Base-by-base conservation (phyloP, 1,140 invertebrate species). In the Plutomurus gul region DNA sequence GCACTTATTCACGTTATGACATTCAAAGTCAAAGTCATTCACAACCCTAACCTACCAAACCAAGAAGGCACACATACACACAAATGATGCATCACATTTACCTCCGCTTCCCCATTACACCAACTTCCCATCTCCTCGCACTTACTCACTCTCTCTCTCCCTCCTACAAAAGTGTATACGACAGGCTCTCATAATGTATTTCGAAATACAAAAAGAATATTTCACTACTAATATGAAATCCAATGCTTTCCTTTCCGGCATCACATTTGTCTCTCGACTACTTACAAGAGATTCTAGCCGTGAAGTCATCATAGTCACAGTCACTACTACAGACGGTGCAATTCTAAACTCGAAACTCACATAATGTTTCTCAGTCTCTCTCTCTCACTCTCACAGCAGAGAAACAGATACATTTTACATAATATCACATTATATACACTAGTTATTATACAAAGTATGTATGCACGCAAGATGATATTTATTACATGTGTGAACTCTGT, bases 11-110 rank as follows among this genome's bases (percentile, higher is more conserved):
- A n/a, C n/a, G n/a, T n/a, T n/a, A n/a, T n/a, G n/a, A n/a, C n/a
- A n/a, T n/a, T n/a, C n/a, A n/a, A n/a, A n/a, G 37, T 6, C 13
- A 13, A 39, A 7, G 56, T 65, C 56, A 65, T n/a, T 65, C 27
- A 33, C 27, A 65, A 65, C 56, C 56, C 56, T 33, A 36, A 65
- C 30, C 30, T n/a, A n/a, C n/a, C 22, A 33, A 65, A 30, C 18
- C 27, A 65, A 20, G 4, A 20, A 47, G n/a, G 43, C 43, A 4
- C 1, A 46, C 30, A 60, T 27, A 65, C 56, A 65, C 56, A 33
- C 56, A 65, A 65, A 65, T 65, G 56, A 65, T 65, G 56, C 56
- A 65, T 65, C 56, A 65, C 56, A 65, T 65, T 60, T 60, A 60
- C n/a, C n/a, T n/a, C n/a, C n/a, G n/a, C n/a, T n/a, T n/a, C n/a